Base-by-base conservation (phyloP, 2,797 vertebrate species). In the Leuciscus waleckii region DNA sequence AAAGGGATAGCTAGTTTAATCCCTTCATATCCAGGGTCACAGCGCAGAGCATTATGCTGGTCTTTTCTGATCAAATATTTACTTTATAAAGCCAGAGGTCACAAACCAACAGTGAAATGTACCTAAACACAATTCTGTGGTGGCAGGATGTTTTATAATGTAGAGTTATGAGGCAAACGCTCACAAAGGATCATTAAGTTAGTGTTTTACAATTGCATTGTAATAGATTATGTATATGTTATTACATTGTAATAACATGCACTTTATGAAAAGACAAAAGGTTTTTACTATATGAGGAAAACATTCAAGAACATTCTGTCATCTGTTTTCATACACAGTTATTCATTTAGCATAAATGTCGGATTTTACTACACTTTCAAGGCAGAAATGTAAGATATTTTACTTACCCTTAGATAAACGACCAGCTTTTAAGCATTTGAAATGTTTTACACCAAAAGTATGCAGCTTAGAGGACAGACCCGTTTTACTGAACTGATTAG, bases 71-170 rank as follows among this genome's bases (percentile, higher is more conserved):
- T 82, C 26, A 82, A 85, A 78, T 37, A 46, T 79, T 79, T 78
- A 61, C 41, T 69, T 65, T 23, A 37, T 39, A 54, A 54, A 46
- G 49, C 41, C 73, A 82, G 51, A 58, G 70, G 85, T 49, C 81
- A 79, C 88, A 86, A 41, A 84, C 80, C 78, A 81, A 68, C 39
- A 84, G 39, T 78, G 83, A 85, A 86, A 81, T 67, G 29, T 81
- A 21, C 23, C 11, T 29, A 54, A 74, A 87, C 58, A 75, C 11
- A 86, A 74, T 63, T 43, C 13, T 81, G 54, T 85, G 70, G 26
- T 71, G 51, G 70, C 75, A 14, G 51, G 23, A 51, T 14, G 10
- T 71, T 41, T 78, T 68, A 41, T 68, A 35, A 32, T 13, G 26
- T 6, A 35, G 7, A 6, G 39, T 63, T 49, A 63, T 26, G 39